phyloP scores from a whole-genome alignment of 1,140 invertebrate species.

The Drosophila pandora region DNA sequence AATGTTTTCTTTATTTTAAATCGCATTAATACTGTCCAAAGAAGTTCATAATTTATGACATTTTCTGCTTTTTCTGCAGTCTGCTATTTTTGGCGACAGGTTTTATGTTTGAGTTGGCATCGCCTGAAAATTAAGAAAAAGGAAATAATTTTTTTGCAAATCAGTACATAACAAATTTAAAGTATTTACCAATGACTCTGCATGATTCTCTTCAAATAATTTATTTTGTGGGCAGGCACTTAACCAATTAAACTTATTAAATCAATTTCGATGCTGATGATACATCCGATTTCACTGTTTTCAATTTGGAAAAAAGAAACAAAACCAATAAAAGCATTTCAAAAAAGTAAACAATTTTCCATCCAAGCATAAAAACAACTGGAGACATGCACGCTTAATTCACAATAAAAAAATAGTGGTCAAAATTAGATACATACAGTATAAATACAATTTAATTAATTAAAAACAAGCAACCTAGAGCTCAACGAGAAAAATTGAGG shows the following conservation, averaged over 20 bases:
- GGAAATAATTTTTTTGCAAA: constrained; percentile 1
- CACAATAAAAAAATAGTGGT: constrained; percentile 8
- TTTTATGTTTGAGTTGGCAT: background rate
- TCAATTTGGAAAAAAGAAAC: constrained; percentile 36
- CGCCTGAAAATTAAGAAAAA: constrained; percentile 19
- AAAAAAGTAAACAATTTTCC: constrained; percentile 36
- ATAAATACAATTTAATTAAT: constrained; percentile 37
- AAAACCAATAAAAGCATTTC: constrained; percentile 7
- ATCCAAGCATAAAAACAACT: background rate
- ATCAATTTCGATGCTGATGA: constrained; percentile 18
- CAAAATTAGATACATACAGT: constrained; percentile 10
- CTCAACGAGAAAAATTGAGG: constrained; percentile 4
- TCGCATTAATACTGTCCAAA: constrained; percentile 24
- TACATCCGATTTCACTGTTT: constrained; percentile 17
- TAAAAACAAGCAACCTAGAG: constrained; percentile 27
- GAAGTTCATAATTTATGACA: constrained; percentile 10
- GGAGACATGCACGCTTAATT: background rate
- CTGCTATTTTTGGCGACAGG: background rate
- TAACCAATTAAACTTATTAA: constrained; percentile 16
- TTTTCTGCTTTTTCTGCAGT: background rate
- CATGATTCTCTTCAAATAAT: background rate
- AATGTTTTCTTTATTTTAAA: constrained; percentile 14
- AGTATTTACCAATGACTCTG: background rate
- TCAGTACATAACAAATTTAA: background rate
- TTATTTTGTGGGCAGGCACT: background rate